These are phyloP conservation scores for Zaprionus kolodkinae DNA, from an alignment of 1,140 invertebrate species.

Conservation along the genomic window DNA sequence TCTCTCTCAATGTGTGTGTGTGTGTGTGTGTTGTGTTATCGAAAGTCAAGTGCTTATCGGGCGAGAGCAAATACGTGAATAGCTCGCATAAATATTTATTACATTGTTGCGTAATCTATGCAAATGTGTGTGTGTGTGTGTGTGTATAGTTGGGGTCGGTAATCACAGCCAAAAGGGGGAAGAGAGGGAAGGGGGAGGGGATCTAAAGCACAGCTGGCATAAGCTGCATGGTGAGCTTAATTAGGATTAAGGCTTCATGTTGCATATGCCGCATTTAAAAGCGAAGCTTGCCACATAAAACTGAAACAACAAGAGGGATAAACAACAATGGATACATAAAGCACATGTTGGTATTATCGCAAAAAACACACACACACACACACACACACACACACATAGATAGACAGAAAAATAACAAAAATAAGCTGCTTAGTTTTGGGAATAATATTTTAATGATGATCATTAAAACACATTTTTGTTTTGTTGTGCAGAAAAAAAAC, in stretches of 20 bases:
- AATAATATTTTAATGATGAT: conserved; percentile 11
- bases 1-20: neutral
- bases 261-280: conserved; percentile 63
- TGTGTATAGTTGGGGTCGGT: neutral
- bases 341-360: neutral
- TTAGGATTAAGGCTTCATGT: conserved; percentile 56
- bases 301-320: neutral
- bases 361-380: conserved; percentile 4
- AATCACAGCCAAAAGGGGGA: neutral
- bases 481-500: neutral
- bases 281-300: conserved; percentile 33
- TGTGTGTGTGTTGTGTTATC: conserved; percentile 23
- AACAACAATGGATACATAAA: conserved; percentile 18
- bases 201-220: conserved; percentile 58
- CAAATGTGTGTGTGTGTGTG: conserved; percentile 2
- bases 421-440: conserved; percentile 40
- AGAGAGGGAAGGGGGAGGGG: neutral
- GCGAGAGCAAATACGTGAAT: conserved; percentile 5
- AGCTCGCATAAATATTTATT: conserved; percentile 32
- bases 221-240: conserved; percentile 52
- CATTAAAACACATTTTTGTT: conserved; percentile 1
- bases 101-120: conserved; percentile 35
- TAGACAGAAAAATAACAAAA: conserved; percentile 5
- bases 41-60: conserved; percentile 54
- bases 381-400: neutral